Evolutionary conservation across 23 tunicate species (phyloP).

Genomic region (Trididemnum miniatum): DNA sequence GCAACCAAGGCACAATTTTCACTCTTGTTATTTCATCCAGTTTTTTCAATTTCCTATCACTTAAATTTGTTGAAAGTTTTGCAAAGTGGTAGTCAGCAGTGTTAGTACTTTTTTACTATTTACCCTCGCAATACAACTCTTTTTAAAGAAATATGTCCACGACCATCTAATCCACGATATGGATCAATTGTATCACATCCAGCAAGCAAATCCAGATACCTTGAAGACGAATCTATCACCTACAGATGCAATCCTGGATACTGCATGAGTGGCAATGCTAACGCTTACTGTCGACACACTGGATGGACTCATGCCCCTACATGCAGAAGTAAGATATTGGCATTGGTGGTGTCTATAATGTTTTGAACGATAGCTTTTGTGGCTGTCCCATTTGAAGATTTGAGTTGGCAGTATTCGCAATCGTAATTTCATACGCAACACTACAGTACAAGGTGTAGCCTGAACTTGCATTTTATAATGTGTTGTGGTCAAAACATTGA

Average conservation of each 20-base stretch:
- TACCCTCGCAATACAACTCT: too few species aligned
- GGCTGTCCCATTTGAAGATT: too few species aligned
- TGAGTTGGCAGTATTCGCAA: too few species aligned
- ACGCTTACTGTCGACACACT: conserved; percentile 15
- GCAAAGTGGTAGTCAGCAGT: too few species aligned
- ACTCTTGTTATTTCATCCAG: neutral
- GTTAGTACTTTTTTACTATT: too few species aligned
- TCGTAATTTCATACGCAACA: too few species aligned
- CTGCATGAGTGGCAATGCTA: neutral
- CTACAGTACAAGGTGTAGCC: too few species aligned
- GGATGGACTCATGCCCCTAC: conserved; percentile 20
- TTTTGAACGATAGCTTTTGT: too few species aligned
- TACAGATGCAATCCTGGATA: conserved; percentile 15
- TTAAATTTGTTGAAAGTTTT: neutral
- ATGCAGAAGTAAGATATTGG: conserved; percentile 30
- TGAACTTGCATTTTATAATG: too few species aligned
- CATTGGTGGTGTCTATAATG: too few species aligned
- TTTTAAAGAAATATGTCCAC: conserved; percentile 9
- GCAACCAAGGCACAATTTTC: too few species aligned
- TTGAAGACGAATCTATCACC: conserved; percentile 1
- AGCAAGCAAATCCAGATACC: neutral
- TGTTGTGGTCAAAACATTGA: too few species aligned
- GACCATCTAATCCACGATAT: conserved; percentile 17
- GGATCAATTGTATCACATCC: conserved; percentile 15
- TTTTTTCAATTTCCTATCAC: neutral